A percentile compares a stretch with the other conserved stretches of the same genome.
These are phyloP conservation scores for Galerucella nymphaeae DNA, from an alignment of 2,888 invertebrate species.

Conservation along the genomic window DNA sequence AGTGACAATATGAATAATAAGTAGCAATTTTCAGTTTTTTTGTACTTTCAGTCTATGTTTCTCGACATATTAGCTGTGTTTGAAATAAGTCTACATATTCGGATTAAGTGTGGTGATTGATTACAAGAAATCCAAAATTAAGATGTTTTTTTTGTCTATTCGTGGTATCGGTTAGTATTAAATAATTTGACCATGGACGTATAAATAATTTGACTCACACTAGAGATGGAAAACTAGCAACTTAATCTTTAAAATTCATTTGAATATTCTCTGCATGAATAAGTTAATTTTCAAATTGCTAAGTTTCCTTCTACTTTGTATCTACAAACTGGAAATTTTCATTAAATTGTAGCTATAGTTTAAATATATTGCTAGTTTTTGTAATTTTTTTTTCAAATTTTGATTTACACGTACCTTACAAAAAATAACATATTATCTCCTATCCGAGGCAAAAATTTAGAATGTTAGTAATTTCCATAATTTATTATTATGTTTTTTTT, in stretches of 20 bases:
- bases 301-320: not conserved
- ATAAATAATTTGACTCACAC: slow-evolving; percentile 2
- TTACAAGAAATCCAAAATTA: not conserved
- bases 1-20: too few species aligned
- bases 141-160: not conserved
- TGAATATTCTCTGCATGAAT: too few species aligned
- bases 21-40: too few species aligned
- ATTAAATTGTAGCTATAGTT: slow-evolving; percentile 6
- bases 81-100: too few species aligned
- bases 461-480: slow-evolving; percentile 55
- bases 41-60: too few species aligned
- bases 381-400: slow-evolving; percentile 49
- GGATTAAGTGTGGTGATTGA: too few species aligned
- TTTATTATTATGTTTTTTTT: slow-evolving; percentile 26
- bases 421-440: slow-evolving; percentile 57
- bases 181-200: slow-evolving; percentile 6
- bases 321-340: slow-evolving; percentile 1
- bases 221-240: not conserved
- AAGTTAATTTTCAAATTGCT: not conserved
- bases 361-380: slow-evolving; percentile 51
- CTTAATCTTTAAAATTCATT: too few species aligned
- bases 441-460: slow-evolving; percentile 62
- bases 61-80: too few species aligned
- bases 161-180: not conserved
- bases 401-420: slow-evolving; percentile 49